phyloP scores from a whole-genome alignment of 2,113 vertebrate genomes.

The Pseudonaja textilis region DNA sequence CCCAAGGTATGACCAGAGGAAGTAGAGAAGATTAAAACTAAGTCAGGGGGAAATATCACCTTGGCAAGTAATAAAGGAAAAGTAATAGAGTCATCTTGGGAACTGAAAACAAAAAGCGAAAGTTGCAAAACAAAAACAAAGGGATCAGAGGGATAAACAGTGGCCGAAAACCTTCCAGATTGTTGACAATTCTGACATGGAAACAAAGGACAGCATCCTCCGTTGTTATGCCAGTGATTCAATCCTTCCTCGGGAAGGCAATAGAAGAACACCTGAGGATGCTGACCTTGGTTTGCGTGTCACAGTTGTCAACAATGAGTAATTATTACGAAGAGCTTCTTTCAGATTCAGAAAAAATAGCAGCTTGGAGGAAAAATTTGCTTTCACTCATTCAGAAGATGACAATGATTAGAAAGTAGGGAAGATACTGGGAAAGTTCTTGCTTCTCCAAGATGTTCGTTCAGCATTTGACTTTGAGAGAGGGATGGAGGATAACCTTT shows the following conservation, averaged over 20 bases:
- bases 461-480: not conserved
- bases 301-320: not conserved
- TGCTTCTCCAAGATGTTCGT: not conserved
- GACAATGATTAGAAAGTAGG: not conserved
- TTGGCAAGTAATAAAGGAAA: not conserved
- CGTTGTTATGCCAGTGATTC: not conserved
- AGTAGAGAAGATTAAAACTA: not conserved
- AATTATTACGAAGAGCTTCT: not conserved
- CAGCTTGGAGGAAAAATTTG: not conserved
- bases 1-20: not conserved
- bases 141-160: not conserved
- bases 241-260: not conserved
- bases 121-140: not conserved
- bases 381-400: not conserved
- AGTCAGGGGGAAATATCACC: not conserved
- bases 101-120: not conserved
- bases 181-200: not conserved
- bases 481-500: not conserved
- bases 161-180: not conserved
- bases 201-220: not conserved
- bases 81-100: not conserved
- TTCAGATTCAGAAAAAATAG: not conserved
- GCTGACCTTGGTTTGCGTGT: not conserved
- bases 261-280: not conserved
- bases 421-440: not conserved